phyloP scores from a whole-genome alignment of 2,888 invertebrate genomes.

The Pediacus dermestoides region DNA sequence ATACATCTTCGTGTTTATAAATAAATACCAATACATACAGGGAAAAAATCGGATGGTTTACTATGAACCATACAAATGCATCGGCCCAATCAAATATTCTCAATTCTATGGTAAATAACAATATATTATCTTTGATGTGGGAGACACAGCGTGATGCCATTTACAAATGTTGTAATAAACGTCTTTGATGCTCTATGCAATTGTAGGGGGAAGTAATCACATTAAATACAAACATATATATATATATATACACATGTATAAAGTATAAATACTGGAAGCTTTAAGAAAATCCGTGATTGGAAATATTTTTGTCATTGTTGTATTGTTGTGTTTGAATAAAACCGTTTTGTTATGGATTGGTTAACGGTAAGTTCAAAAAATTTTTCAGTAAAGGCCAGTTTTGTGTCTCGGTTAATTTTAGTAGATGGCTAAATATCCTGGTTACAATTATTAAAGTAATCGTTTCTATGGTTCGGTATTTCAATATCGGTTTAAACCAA shows the following conservation, averaged over 20 bases:
- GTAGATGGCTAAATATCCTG: not conserved
- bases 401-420: too few species aligned
- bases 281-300: constrained; percentile 21
- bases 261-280: constrained; percentile 31
- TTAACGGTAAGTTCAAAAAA: constrained; percentile 26
- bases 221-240: constrained; percentile 22
- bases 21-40: not conserved
- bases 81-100: constrained; percentile 30
- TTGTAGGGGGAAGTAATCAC: constrained; percentile 40
- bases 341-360: constrained; percentile 29
- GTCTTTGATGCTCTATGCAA: constrained; percentile 33
- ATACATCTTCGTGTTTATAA: constrained; percentile 12
- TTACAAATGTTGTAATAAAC: constrained; percentile 43
- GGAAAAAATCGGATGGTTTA: constrained; percentile 23
- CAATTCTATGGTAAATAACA: constrained; percentile 25
- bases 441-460: too few species aligned
- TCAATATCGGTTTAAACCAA: too few species aligned
- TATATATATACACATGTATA: constrained; percentile 14
- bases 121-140: constrained; percentile 28
- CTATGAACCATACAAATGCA: constrained; percentile 29
- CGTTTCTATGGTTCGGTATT: too few species aligned
- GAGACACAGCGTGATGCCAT: constrained; percentile 38
- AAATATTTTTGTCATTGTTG: constrained; percentile 16
- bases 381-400: too few species aligned
- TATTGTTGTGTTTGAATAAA: constrained; percentile 10